A percentile compares a stretch with the other conserved stretches of the same genome.
phyloP scores from a whole-genome alignment of 53 echinoderm and acorn worm species.

The Luidia sarsii region DNA sequence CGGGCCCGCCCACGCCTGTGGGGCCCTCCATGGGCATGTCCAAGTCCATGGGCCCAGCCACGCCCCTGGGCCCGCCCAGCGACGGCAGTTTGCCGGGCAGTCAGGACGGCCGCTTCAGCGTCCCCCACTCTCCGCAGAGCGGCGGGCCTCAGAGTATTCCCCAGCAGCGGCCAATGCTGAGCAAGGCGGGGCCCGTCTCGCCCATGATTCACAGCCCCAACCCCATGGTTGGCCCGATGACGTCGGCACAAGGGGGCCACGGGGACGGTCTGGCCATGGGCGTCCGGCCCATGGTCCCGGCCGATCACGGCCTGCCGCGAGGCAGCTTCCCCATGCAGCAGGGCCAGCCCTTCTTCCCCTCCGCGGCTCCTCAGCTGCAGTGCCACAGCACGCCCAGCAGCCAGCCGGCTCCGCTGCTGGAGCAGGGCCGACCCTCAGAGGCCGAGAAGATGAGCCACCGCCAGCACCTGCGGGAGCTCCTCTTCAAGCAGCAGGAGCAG shows the following conservation, averaged over 20 bases:
- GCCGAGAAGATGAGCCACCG: slow-evolving; percentile 69
- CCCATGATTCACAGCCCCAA: slow-evolving; percentile 51
- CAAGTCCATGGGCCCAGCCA: slow-evolving; percentile 23
- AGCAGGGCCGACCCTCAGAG: slow-evolving; percentile 50
- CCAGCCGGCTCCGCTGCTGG: slow-evolving; percentile 7
- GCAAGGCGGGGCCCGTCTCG: slow-evolving; percentile 26
- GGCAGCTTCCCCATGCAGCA: slow-evolving; percentile 55
- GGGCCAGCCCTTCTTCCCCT: slow-evolving; percentile 37
- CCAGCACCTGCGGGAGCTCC: slow-evolving; percentile 78
- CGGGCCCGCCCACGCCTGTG: slow-evolving; percentile 15
- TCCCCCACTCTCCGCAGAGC: slow-evolving; percentile 45
- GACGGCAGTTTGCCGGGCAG: slow-evolving; percentile 33
- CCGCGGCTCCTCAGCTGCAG: slow-evolving; percentile 27
- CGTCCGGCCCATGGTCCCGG: slow-evolving; percentile 14
- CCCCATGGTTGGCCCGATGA: slow-evolving; percentile 33
- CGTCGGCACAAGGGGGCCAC: slow-evolving; percentile 27
- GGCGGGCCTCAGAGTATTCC: slow-evolving; percentile 23
- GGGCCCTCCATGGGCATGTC: slow-evolving; percentile 29
- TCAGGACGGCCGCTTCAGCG: slow-evolving; percentile 48
- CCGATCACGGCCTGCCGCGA: slow-evolving; percentile 36
- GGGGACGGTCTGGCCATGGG: slow-evolving; percentile 21
- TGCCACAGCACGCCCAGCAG: slow-evolving; percentile 23
- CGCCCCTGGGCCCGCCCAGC: slow-evolving; percentile 38
- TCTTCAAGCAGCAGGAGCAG: slow-evolving; percentile 72
- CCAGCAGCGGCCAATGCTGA: slow-evolving; percentile 16